Evolutionary conservation across 2,888 invertebrate genomes (phyloP).

Genomic region (Girardia tigrina): DNA sequence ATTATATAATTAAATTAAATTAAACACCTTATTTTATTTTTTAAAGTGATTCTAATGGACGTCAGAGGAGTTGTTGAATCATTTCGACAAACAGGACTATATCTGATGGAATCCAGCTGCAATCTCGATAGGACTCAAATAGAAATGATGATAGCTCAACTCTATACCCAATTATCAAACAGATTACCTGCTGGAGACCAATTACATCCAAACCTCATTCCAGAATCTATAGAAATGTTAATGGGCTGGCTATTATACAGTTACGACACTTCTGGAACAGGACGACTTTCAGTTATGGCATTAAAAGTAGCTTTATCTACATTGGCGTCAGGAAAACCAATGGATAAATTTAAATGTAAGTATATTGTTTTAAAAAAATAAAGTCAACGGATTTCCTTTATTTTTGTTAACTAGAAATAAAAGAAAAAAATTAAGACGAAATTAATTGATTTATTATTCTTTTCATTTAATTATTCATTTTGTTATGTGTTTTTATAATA

Average conservation of each 20-base stretch:
- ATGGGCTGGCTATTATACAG: constrained; percentile 85
- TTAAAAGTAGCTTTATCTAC: constrained; percentile 88
- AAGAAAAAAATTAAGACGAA: too few relatives aligned
- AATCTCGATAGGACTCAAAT: constrained; percentile 60
- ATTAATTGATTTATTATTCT: too few relatives aligned
- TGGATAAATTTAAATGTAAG: constrained; percentile 93
- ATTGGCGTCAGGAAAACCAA: constrained; percentile 86
- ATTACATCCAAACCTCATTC: constrained; percentile 64
- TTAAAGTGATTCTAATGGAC: constrained; percentile 73
- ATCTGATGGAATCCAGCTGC: constrained; percentile 66
- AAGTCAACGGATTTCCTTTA: too few relatives aligned
- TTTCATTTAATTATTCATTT: too few relatives aligned
- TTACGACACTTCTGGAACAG: constrained; percentile 56
- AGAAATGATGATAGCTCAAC: constrained; percentile 75
- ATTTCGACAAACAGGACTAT: constrained; percentile 87
- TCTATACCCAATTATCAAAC: constrained; percentile 73
- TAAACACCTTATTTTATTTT: too few relatives aligned
- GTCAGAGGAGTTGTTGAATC: constrained; percentile 99
- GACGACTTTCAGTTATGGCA: constrained; percentile 67
- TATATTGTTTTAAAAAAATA: constrained; percentile 41
- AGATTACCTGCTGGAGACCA: constrained; percentile 83
- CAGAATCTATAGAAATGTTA: constrained; percentile 69
- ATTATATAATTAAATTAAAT: too few relatives aligned
- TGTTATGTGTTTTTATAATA: too few relatives aligned
- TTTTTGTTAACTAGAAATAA: too few relatives aligned